Conservation (phyloP, 2,797 vertebrate species). For the Gymnocypris eckloni region DNA sequence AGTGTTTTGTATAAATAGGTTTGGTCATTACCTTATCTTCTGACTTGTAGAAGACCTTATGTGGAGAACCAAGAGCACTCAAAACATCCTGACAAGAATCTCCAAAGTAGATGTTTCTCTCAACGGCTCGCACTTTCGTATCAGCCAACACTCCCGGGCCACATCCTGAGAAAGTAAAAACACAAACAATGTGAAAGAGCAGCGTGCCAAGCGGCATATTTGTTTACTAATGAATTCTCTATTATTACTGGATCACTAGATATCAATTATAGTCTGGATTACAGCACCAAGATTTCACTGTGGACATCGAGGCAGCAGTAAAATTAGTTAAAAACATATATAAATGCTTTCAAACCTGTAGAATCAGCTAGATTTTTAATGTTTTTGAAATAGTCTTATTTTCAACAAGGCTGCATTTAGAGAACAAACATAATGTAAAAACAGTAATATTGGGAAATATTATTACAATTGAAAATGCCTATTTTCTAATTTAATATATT, state of each 20-base stretch:
- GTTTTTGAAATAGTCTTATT: background rate
- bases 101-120: slow-evolving; percentile 93
- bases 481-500: background rate
- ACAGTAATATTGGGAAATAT: background rate
- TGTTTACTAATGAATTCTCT: background rate
- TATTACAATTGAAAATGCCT: background rate
- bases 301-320: background rate
- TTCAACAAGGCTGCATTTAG: background rate
- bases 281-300: background rate
- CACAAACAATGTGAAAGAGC: slow-evolving; percentile 20
- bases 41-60: slow-evolving; percentile 99
- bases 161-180: slow-evolving; percentile 77
- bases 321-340: background rate
- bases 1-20: too few species aligned
- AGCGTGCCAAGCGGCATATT: background rate
- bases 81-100: slow-evolving; percentile 98
- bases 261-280: background rate
- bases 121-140: slow-evolving; percentile 90
- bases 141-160: slow-evolving; percentile 90
- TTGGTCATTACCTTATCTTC: slow-evolving; percentile 89
- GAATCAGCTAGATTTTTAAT: too few species aligned
- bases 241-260: background rate
- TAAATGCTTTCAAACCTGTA: background rate
- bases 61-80: slow-evolving; percentile 92
- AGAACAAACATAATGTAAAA: background rate